Conservation (phyloP, 2,113 vertebrate species). For the Pseudolaguvia tuberculata region DNA sequence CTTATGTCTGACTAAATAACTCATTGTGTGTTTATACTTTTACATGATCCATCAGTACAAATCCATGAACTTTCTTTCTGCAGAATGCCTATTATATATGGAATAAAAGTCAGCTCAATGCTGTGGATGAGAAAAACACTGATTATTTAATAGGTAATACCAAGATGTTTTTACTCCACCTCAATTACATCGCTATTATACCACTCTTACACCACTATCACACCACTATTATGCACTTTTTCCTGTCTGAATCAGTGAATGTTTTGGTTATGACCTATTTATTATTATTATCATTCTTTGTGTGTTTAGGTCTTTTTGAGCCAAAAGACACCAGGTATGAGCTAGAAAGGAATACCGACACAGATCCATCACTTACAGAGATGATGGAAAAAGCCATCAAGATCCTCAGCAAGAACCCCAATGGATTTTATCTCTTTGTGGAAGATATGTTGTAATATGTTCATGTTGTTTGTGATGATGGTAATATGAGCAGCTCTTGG, state of each 20-base stretch:
- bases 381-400: conserved; percentile 74
- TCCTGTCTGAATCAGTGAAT: background rate
- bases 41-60: background rate
- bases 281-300: background rate
- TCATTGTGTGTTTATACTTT: background rate
- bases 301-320: conserved; percentile 71
- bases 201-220: no score
- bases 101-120: conserved; percentile 66
- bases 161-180: no score
- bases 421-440: conserved; percentile 76
- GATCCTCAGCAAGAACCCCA: conserved; percentile 70
- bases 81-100: conserved; percentile 72
- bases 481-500: background rate
- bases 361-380: conserved; percentile 72
- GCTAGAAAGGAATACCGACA: conserved; percentile 57
- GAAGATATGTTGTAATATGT: conserved; percentile 66
- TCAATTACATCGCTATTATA: no score
- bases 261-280: background rate
- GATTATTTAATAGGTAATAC: conserved; percentile 71
- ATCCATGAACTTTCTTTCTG: background rate
- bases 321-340: conserved; percentile 71
- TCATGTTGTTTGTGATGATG: background rate
- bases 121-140: conserved; percentile 58
- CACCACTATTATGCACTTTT: no score
- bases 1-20: background rate